Percentiles rank a stretch among this genome's conserved stretches.
phyloP scores from a whole-genome alignment of 2,888 invertebrate genomes.

The Parapristionchus giblindavisi region DNA sequence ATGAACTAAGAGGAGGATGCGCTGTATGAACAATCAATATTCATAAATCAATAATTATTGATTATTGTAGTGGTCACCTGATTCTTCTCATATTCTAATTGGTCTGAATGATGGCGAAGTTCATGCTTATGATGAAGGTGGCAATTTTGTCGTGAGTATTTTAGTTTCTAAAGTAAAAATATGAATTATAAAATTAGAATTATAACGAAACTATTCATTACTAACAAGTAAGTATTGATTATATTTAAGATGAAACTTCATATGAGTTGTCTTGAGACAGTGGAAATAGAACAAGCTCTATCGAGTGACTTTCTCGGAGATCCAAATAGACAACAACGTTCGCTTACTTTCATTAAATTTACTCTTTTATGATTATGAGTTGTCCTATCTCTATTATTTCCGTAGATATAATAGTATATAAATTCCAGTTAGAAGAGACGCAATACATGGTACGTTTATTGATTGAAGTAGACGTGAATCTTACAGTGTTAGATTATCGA shows the following conservation, averaged over 20 bases:
- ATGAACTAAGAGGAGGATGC: constrained; percentile 67
- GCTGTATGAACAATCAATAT: neutral
- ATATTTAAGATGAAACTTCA: constrained; percentile 82
- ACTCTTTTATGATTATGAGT: neutral
- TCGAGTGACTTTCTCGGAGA: constrained; percentile 74
- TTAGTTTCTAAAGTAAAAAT: neutral
- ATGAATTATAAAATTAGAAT: neutral
- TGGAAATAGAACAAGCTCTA: constrained; percentile 64
- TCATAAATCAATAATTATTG: neutral
- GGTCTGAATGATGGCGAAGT: constrained; percentile 89
- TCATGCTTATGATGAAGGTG: constrained; percentile 92
- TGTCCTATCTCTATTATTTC: neutral
- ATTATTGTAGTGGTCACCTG: constrained; percentile 85
- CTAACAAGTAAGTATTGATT: too few species aligned
- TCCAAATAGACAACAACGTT: neutral
- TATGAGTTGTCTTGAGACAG: constrained; percentile 75
- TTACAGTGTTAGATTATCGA: too few species aligned
- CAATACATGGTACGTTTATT: neutral
- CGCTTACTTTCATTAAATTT: neutral
- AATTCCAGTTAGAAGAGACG: neutral
- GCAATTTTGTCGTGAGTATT: constrained; percentile 76
- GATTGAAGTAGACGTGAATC: too few species aligned
- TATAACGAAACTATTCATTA: neutral
- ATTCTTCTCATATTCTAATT: constrained; percentile 87
- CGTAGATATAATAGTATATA: neutral